These are phyloP conservation scores for Pan troglodytes DNA, from an alignment of 2,113 vertebrate species.

Conservation along the genomic window NHGRI_mPanTro3-v2.1_pri NC_072417.2:35704001-35704500, in stretches of 20 bases:
- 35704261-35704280: neutral
- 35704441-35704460: neutral
- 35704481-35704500: neutral
- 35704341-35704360: neutral
- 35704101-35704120: neutral
- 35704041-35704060: no score
- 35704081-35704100: neutral
- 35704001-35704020: neutral
- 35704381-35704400: neutral
- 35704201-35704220: neutral
- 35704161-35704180: neutral
- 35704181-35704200: neutral
- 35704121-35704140: neutral
- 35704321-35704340: neutral
- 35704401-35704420: neutral
- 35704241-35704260: slow-evolving; percentile 6
- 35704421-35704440: neutral
- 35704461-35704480: neutral
- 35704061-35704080: neutral
- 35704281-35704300: neutral
- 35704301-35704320: neutral
- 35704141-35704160: neutral
- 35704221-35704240: neutral
- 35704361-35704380: neutral
- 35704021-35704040: neutral